A percentile compares a stretch with the other conserved stretches of the same genome.
Conservation (phyloP, 1,140 invertebrate species). For the Dendrolimus punctatus region DNA sequence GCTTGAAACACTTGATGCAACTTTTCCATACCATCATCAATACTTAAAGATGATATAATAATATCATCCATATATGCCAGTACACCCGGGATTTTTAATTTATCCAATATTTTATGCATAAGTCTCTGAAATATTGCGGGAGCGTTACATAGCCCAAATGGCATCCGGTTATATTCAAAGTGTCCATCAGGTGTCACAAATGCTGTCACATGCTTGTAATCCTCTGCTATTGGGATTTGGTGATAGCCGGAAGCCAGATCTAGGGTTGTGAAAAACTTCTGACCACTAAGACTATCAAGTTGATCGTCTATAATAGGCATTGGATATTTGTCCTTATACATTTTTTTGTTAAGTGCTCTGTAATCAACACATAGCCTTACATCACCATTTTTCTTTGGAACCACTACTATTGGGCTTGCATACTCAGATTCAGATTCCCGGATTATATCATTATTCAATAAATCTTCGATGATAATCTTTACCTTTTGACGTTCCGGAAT, state of each 20-base stretch:
- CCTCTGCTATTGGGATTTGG: constrained; percentile 28
- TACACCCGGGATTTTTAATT: constrained; percentile 9
- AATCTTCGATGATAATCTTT: too few species aligned
- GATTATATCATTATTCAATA: constrained; percentile 18
- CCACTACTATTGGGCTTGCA: constrained; percentile 29
- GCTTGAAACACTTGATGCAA: constrained; percentile 3
- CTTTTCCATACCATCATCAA: background rate
- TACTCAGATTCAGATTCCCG: constrained; percentile 25
- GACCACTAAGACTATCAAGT: constrained; percentile 42
- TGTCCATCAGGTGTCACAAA: constrained; percentile 19
- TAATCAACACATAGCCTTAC: constrained; percentile 34
- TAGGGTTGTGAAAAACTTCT: too few species aligned
- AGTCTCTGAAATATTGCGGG: constrained; percentile 19
- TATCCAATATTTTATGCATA: constrained; percentile 16
- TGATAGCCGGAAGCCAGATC: constrained; percentile 21
- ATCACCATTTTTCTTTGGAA: constrained; percentile 33
- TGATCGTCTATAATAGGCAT: constrained; percentile 36
- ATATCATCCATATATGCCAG: constrained; percentile 13
- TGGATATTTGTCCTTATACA: constrained; percentile 27
- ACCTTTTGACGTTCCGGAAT: constrained; percentile 17
- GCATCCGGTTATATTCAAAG: constrained; percentile 15
- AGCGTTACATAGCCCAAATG: constrained; percentile 15
- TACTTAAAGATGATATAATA: constrained; percentile 1
- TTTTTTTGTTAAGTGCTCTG: constrained; percentile 27
- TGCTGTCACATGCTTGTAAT: constrained; percentile 17